Percentiles rank a stretch among this genome's conserved stretches.
These are phyloP conservation scores for Hydrotaea cyrtoneurina DNA, from an alignment of 2,888 invertebrate species.

Conservation along the genomic window DNA sequence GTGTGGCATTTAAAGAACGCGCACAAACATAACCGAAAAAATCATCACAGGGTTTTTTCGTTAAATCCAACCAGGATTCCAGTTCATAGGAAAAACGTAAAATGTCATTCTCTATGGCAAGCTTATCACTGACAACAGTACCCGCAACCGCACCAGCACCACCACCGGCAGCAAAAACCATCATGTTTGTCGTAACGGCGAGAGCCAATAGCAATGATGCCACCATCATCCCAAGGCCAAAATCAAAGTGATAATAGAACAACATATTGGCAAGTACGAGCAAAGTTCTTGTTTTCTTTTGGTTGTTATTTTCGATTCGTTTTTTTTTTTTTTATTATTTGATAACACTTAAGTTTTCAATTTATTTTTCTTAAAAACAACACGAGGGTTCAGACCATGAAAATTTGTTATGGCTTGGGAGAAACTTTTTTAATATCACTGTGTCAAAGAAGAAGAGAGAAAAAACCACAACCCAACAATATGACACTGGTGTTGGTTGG, in stretches of 20 bases:
- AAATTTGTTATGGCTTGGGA: too few species aligned
- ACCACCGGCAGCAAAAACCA: not conserved
- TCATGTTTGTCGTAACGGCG: too few species aligned
- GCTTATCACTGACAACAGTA: conserved; percentile 40
- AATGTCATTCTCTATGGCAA: conserved; percentile 72
- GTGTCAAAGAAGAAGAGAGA: too few species aligned
- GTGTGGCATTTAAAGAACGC: conserved; percentile 69
- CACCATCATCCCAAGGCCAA: conserved; percentile 11
- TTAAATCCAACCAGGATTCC: conserved; percentile 72
- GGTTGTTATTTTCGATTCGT: conserved; percentile 13
- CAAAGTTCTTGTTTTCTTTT: conserved; percentile 18
- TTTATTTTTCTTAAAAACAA: conserved; percentile 33
- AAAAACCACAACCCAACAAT: too few species aligned
- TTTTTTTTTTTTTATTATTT: conserved; percentile 8
- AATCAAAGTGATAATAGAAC: conserved; percentile 33
- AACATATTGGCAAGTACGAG: conserved; percentile 12
- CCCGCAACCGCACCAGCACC: conserved; percentile 27
- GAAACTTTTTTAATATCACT: conserved; percentile 35
- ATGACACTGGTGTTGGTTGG: not conserved
- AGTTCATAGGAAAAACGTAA: conserved; percentile 74
- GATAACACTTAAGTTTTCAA: not conserved
- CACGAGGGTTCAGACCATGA: not conserved
- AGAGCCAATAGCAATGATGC: not conserved
- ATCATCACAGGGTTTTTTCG: conserved; percentile 75
- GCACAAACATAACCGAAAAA: conserved; percentile 77